Base-by-base conservation (phyloP, 2,113 vertebrate species). In the Xiphias gladius region DNA sequence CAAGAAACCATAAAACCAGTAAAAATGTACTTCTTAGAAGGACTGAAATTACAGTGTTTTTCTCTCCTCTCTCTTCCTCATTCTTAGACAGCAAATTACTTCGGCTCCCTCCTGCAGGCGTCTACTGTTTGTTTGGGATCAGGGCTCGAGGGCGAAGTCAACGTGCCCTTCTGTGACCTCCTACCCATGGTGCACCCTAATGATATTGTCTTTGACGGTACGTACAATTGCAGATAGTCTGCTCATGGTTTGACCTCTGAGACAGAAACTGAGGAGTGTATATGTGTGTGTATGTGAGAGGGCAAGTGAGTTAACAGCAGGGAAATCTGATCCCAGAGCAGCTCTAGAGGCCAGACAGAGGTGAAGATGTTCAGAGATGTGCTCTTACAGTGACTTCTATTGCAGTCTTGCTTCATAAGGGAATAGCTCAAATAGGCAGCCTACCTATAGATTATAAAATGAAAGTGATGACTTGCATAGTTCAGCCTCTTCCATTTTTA, bases 181-280 rank as follows among this genome's bases (percentile, higher is more conserved):
- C 93, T 99, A 68, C 98, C 98, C 71, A 99, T 98, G 97, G 97
- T 97, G 86, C 95, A 97, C 39, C 97, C 97, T 55, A 94, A 99
- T 30, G 96, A 99, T 92, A 97, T 99, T 0, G 48, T 97, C 59
- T 99, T 99, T 28, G 98, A 99, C 0, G 98, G 98, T 99, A 96
- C 61, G 95, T 10, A 68, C n/a, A n/a, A 28, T 61, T 69, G 24
- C 50, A 77, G 26, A 75, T 39, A 55, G 24, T 48, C 12, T 13
- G 8, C 20, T 82, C 14, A 37, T 54, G 30, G 14, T 66, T 63
- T 66, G 28, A 76, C 22, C 20, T 71, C 32, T 73, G 6, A 67
- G 19, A 64, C 30, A 35, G 57, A 69, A 64, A 46, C 5, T 20
- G 66, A 19, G 39, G 30, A 7, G 28, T 35, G 66, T 30, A 4